Evolutionary conservation across 2,113 vertebrate genomes (phyloP).

Genomic region (Cardinalis cardinalis): DNA sequence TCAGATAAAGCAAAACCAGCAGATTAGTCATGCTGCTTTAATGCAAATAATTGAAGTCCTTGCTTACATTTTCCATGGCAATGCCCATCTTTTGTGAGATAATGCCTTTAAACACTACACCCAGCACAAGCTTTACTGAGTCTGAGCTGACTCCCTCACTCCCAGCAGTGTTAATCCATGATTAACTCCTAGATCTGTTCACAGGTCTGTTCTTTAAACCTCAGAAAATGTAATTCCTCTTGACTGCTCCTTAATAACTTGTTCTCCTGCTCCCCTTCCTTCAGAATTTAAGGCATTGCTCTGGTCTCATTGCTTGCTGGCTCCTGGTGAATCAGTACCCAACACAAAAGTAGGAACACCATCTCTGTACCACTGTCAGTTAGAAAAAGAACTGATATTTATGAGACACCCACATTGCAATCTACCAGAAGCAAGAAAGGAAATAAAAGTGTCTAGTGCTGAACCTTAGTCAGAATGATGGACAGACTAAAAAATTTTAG

Average conservation of each 20-base stretch:
- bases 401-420: not conserved
- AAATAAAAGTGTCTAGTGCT: not conserved
- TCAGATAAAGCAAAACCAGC: not conserved
- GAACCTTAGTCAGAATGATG: not conserved
- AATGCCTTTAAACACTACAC: conserved; percentile 26
- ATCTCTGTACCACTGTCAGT: not conserved
- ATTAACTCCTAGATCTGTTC: conserved; percentile 44
- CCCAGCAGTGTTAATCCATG: conserved; percentile 37
- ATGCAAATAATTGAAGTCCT: conserved; percentile 33
- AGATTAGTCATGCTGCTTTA: conserved; percentile 45
- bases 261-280: not conserved
- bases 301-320: not conserved
- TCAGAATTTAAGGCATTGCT: not conserved
- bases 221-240: conserved; percentile 34
- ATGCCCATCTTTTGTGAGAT: conserved; percentile 35
- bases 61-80: conserved; percentile 31
- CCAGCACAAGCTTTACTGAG: not conserved
- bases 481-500: not conserved
- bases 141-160: conserved; percentile 4
- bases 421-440: not conserved
- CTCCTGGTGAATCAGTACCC: not conserved
- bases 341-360: not conserved
- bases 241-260: conserved; percentile 19
- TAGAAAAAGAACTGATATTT: not conserved
- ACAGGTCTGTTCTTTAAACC: conserved; percentile 23